Conservation (phyloP, 2,888 invertebrate species). For the Pyrgus malvae region DNA sequence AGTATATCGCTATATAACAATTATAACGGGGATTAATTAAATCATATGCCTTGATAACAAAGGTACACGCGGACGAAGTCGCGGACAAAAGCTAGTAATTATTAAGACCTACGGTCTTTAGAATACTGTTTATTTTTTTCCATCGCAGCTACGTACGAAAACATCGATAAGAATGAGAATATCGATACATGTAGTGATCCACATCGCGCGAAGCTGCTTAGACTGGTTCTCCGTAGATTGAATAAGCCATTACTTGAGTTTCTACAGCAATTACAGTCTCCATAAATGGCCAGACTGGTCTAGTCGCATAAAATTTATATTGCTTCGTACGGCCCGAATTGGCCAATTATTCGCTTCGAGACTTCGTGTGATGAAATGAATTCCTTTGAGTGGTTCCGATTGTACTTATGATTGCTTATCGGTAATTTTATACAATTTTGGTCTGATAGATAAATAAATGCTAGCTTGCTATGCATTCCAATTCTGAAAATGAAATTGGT, state of each 20-base stretch:
- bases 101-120: too few species aligned
- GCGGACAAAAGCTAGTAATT: too few species aligned
- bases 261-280: constrained; percentile 66
- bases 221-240: constrained; percentile 55
- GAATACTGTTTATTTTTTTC: too few species aligned
- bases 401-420: constrained; percentile 22
- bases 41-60: too few species aligned
- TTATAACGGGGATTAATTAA: too few species aligned
- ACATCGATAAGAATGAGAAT: too few species aligned
- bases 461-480: neutral
- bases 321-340: constrained; percentile 54
- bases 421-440: constrained; percentile 17
- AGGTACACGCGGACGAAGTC: too few species aligned
- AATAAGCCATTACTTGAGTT: constrained; percentile 73
- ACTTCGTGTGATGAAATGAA: constrained; percentile 24
- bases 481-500: too few species aligned
- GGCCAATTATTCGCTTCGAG: constrained; percentile 39
- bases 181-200: neutral
- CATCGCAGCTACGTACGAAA: too few species aligned
- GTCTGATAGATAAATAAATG: constrained; percentile 9
- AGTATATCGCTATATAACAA: too few species aligned
- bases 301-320: constrained; percentile 54
- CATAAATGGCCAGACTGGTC: constrained; percentile 56
- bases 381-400: constrained; percentile 24
- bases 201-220: constrained; percentile 16